Conservation (phyloP, 2,797 vertebrate genomes). For the Prunella strophiata region DNA sequence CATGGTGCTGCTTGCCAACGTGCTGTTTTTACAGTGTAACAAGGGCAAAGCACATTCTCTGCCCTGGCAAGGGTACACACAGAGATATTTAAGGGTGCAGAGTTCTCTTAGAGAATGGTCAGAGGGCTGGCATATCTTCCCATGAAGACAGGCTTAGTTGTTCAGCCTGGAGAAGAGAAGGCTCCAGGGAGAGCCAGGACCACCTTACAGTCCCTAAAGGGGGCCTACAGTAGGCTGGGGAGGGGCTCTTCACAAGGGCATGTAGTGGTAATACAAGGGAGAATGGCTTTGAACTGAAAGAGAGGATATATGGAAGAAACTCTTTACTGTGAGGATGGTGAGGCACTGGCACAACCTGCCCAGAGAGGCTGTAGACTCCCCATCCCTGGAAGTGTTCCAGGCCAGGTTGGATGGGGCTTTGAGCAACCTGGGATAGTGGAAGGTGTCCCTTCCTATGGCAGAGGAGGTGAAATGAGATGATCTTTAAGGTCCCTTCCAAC, state of each 20-base stretch:
- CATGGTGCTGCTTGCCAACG: accelerated
- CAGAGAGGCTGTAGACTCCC: neutral
- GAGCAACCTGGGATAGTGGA: neutral
- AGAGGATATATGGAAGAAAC: neutral
- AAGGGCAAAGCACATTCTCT: neutral
- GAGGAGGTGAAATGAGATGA: neutral
- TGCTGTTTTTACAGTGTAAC: neutral
- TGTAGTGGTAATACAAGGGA: neutral
- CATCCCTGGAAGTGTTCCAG: neutral
- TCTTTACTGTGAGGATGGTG: neutral
- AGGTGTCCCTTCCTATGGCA: neutral
- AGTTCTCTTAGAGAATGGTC: neutral
- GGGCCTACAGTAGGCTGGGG: neutral
- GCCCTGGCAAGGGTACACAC: neutral
- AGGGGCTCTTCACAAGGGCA: neutral
- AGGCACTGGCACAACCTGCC: neutral
- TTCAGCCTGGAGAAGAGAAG: neutral
- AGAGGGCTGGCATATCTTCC: neutral
- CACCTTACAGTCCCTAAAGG: neutral
- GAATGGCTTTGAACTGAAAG: neutral
- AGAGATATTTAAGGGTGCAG: neutral
- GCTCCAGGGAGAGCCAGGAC: neutral
- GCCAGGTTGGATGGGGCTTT: neutral
- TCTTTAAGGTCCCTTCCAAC: neutral
- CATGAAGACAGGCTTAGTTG: neutral